These are phyloP conservation scores for Discoglossus pictus DNA, from an alignment of 2,797 vertebrate genomes.

Conservation along the genomic window DNA sequence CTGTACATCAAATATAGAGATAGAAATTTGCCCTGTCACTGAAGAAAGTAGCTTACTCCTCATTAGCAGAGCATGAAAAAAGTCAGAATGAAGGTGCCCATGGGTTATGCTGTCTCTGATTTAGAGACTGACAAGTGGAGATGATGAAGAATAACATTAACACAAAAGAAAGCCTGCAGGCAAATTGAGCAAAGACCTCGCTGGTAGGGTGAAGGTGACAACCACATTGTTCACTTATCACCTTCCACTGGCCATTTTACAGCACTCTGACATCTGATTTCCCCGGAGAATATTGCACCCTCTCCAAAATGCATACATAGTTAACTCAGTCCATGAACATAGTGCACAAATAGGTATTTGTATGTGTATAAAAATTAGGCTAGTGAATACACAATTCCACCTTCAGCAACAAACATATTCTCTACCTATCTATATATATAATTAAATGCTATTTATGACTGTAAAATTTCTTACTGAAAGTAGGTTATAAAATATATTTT, in stretches of 20 bases:
- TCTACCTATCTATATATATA: background rate
- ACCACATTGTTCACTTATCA: slow-evolving; percentile 51
- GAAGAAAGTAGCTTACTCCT: slow-evolving; percentile 44
- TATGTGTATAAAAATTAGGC: slow-evolving; percentile 42
- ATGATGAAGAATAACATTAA: slow-evolving; percentile 53
- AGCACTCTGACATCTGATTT: slow-evolving; percentile 48
- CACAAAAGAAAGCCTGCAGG: slow-evolving; percentile 51
- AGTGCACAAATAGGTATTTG: slow-evolving; percentile 49
- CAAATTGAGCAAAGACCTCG: slow-evolving; percentile 51
- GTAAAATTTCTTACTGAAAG: no score
- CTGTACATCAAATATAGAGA: slow-evolving; percentile 12
- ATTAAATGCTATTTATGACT: no score
- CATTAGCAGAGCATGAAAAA: slow-evolving; percentile 51
- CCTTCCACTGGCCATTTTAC: slow-evolving; percentile 46
- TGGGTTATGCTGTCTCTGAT: slow-evolving; percentile 50
- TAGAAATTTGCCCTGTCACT: slow-evolving; percentile 50
- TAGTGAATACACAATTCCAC: no score
- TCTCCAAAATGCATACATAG: slow-evolving; percentile 46
- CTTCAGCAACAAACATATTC: no score
- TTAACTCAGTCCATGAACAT: slow-evolving; percentile 49
- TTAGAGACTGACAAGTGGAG: slow-evolving; percentile 51
- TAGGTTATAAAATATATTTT: no score
- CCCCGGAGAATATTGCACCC: slow-evolving; percentile 53
- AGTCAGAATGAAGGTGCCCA: slow-evolving; percentile 49
- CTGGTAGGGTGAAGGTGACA: slow-evolving; percentile 49